These are phyloP conservation scores for Grallaria varia DNA, from an alignment of 2,113 vertebrate species.

Conservation along the genomic window DNA sequence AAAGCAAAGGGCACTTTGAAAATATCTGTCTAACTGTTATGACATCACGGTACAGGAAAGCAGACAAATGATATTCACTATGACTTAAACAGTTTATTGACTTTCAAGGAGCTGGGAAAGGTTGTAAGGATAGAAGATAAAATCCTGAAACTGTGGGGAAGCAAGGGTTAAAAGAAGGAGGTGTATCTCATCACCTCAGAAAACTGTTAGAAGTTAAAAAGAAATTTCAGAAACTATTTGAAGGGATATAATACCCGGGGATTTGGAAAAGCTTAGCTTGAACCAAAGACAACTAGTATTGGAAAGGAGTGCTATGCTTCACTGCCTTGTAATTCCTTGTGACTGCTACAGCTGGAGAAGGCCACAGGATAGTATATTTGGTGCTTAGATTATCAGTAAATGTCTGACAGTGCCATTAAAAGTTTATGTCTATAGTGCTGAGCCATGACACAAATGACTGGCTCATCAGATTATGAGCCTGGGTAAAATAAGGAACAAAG, in stretches of 20 bases:
- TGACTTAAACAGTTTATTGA: neutral
- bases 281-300: constrained; percentile 1
- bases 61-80: neutral
- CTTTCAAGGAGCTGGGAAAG: neutral
- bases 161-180: neutral
- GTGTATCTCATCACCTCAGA: neutral
- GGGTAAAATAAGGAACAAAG: constrained; percentile 34
- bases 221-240: neutral
- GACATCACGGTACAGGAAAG: neutral
- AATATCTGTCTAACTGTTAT: neutral
- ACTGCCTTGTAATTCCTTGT: neutral
- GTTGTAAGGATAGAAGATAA: neutral
- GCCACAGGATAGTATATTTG: neutral
- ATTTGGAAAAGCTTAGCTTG: constrained; percentile 18
- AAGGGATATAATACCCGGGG: neutral
- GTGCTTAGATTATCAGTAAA: constrained; percentile 20
- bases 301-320: neutral
- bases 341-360: neutral
- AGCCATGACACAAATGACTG: constrained; percentile 48
- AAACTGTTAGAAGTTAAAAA: neutral
- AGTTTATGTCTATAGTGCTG: neutral
- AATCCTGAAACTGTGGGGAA: neutral
- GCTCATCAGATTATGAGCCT: constrained; percentile 42
- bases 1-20: neutral
- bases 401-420: constrained; percentile 28